Base-by-base conservation (phyloP, 1,140 invertebrate genomes). In the Fopius arisanus region DNA sequence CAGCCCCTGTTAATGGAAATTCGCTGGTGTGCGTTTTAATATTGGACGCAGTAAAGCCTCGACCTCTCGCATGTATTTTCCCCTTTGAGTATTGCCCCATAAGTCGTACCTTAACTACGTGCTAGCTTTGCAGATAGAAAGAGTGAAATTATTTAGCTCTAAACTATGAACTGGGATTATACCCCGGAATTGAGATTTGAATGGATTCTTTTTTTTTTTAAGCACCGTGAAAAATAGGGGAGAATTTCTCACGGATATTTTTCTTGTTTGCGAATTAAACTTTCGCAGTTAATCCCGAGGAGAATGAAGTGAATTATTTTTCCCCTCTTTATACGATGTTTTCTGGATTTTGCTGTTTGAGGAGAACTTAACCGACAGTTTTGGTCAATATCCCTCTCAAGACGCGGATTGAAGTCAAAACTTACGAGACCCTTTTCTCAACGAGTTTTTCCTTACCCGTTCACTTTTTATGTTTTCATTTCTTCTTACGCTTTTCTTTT, bases 21-120 rank as follows among this genome's bases (percentile, higher is more conserved):
- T 78, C 76, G 76, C 78, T 78, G 74, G 78, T 75, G 77, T 70
- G 74, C 63, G 75, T 79, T 80, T 78, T 80, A 79, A 80, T 80
- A 80, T 79, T 70, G 70, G 62, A 73, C 54, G 68, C 65, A 71
- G 21, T 78, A 80, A 79, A 80, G 37, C 78, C 72, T 67, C 67
- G 54, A 73, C 5, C 43, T 51, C 10, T 59, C 23, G 54, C 6
- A 59, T 28, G 3, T 23, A 7, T 26, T 23, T 23, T 10, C 10
- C 9, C 21, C 40, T 16, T 62, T 19, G 21, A 41, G 63, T 75
- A 75, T 72, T 75, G 72, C 70, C 14, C 72, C 74, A 74, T 79
- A 79, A 79, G 76, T 79, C 74, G 54, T 72, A 16, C 14, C 29
- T 33, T 41, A 37, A 28, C 21, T 54, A 65, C 28, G 41, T 48